Base-by-base conservation (phyloP, 1,140 invertebrate genomes). In the Cydia splendana region DNA sequence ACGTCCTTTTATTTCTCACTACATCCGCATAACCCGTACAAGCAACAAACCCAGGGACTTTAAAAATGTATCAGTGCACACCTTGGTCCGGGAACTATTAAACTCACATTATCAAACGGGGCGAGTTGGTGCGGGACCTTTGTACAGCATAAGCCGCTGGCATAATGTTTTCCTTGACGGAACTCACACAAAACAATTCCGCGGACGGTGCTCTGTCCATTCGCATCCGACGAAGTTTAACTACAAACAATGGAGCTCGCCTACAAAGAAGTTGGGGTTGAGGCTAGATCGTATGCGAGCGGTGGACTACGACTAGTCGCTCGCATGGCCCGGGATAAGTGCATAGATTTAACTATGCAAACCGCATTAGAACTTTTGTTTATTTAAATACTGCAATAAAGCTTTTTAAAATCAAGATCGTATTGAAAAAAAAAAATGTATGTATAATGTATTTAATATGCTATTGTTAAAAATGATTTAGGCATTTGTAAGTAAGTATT, bases 121-220 rank as follows among this genome's bases (percentile, higher is more conserved):
- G 80, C 76, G 81, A 81, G 79, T 74, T 71, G 67, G 65, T 57
- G 69, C 69, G 76, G 71, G 45, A 24, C 77, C 78, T 81, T 84
- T 80, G 84, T 82, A 84, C 80, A 87, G 82, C 88, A 88, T 90
- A 90, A 91, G 88, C 89, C 89, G 78, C 81, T 89, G 77, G 84
- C 85, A 86, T 90, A 92, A 91, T 89, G 86, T 91, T 92, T 90
- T 90, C 90, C 87, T 87, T 87, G 83, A 76, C 76, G 57, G 78
- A 87, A 85, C 84, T 87, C 79, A 83, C 83, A 88, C 85, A 83
- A 85, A 88, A 88, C 85, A 85, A 87, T 87, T 86, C 82, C 83
- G 79, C 82, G 79, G 82, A 83, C 78, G 77, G 77, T 51, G 79
- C 75, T 42, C 7, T 85, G 85, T 85, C 84, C 82, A 87, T 83